phyloP scores from a whole-genome alignment of 2,113 vertebrate species.

The Sitta europaea region DNA sequence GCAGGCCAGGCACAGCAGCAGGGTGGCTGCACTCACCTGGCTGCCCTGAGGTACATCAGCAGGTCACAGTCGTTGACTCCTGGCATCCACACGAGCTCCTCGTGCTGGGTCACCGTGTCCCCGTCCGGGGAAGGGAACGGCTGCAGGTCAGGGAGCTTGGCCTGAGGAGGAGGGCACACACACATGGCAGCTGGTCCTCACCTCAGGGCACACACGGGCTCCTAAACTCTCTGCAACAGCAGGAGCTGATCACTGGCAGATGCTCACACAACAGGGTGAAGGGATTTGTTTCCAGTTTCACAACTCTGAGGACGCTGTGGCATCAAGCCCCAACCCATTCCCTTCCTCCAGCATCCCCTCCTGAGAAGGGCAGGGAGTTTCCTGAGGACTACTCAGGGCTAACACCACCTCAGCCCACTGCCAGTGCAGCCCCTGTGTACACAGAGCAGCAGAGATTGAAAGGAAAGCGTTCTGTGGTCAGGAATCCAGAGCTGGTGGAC shows the following conservation, averaged over 20 bases:
- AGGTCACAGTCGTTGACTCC: conserved; percentile 98
- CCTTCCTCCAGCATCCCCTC: neutral
- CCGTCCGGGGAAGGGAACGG: conserved; percentile 90
- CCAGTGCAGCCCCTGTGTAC: neutral
- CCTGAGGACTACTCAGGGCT: accelerated
- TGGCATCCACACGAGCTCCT: conserved; percentile 98
- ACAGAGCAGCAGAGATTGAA: neutral
- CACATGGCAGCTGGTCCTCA: accelerated
- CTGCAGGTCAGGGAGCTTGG: conserved; percentile 96
- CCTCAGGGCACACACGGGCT: neutral
- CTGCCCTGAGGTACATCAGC: conserved; percentile 98
- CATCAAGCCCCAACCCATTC: neutral
- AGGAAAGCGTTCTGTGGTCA: neutral
- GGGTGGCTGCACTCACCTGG: conserved; percentile 77
- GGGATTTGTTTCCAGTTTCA: neutral
- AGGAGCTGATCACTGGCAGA: neutral
- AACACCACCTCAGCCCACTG: neutral
- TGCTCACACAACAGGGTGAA: neutral
- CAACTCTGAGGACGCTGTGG: neutral
- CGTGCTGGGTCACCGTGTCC: conserved; percentile 91
- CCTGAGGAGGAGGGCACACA: conserved; percentile 62
- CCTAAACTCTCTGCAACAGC: accelerated
- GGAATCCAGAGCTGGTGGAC: neutral
- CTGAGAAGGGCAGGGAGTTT: accelerated
- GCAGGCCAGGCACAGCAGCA: accelerated